phyloP scores from a whole-genome alignment of 1,140 invertebrate species.

The Heliothis virescens region DNA sequence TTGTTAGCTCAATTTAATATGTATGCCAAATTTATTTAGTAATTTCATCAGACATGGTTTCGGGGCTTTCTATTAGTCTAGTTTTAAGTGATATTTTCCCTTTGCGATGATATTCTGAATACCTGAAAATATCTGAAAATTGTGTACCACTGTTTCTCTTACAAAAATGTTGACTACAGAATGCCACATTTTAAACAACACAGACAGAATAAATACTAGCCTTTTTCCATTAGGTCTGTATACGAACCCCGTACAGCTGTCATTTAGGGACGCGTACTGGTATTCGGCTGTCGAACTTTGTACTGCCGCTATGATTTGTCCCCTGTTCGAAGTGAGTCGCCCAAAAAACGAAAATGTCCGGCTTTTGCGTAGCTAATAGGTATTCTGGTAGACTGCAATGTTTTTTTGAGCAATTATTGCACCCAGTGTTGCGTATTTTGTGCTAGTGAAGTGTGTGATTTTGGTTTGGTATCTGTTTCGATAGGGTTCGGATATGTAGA shows the following conservation, averaged over 20 bases:
- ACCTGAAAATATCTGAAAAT: too few species aligned
- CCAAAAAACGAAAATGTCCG: neutral
- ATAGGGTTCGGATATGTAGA: neutral
- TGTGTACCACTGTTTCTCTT: too few species aligned
- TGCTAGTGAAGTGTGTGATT: neutral
- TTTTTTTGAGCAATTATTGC: conserved; percentile 14
- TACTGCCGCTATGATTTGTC: conserved; percentile 19
- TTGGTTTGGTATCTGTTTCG: neutral
- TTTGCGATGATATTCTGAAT: too few species aligned
- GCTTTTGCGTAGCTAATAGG: neutral
- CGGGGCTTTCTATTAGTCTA: too few species aligned
- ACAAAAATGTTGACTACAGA: too few species aligned
- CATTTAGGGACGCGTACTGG: conserved; percentile 9
- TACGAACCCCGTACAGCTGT: conserved; percentile 8
- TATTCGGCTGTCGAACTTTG: conserved; percentile 25
- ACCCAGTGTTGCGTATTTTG: neutral
- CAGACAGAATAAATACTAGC: conserved; percentile 11
- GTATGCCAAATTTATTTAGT: too few species aligned
- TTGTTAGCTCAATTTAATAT: too few species aligned
- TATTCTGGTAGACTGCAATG: neutral
- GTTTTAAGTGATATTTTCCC: too few species aligned
- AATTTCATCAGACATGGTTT: too few species aligned
- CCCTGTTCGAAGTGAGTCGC: conserved; percentile 6
- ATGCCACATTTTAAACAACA: too few species aligned
- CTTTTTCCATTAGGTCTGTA: conserved; percentile 14